A percentile compares a stretch with the other conserved stretches of the same genome.
phyloP scores from a whole-genome alignment of 2,113 vertebrate genomes.

The Myanophis thanlyinensis region DNA sequence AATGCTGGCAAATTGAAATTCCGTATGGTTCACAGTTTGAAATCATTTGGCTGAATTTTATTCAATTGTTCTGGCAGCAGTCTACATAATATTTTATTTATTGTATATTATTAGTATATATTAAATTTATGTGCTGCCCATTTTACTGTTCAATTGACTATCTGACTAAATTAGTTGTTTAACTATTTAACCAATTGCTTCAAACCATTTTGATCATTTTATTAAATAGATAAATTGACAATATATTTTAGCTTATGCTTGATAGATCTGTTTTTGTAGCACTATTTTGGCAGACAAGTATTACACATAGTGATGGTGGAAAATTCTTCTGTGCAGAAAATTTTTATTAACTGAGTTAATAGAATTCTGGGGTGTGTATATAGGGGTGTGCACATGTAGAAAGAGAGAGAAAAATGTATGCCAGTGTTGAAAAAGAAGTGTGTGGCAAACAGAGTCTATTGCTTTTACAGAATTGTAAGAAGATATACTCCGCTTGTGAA shows the following conservation, averaged over 20 bases:
- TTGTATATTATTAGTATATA: background rate
- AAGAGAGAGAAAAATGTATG: background rate
- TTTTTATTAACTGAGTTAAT: background rate
- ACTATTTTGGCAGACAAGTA: background rate
- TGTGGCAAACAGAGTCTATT: too few relatives aligned
- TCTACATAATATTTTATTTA: background rate
- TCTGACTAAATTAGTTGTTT: background rate
- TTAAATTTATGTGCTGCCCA: too few relatives aligned
- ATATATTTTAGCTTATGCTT: background rate
- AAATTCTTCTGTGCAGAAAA: background rate
- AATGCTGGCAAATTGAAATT: background rate
- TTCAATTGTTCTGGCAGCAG: background rate
- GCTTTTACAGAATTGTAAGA: too few relatives aligned
- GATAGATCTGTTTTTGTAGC: background rate
- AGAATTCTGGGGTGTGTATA: background rate
- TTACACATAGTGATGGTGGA: background rate
- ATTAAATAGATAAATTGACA: background rate
- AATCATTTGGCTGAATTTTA: background rate
- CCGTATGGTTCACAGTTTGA: background rate
- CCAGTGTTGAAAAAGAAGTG: background rate
- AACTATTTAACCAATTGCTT: background rate
- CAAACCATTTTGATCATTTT: background rate
- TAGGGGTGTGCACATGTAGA: background rate
- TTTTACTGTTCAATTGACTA: too few relatives aligned
- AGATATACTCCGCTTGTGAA: too few relatives aligned